These are phyloP conservation scores for Pseudachorutes palmiensis DNA, from an alignment of 1,140 invertebrate species.

Conservation along the genomic window DNA sequence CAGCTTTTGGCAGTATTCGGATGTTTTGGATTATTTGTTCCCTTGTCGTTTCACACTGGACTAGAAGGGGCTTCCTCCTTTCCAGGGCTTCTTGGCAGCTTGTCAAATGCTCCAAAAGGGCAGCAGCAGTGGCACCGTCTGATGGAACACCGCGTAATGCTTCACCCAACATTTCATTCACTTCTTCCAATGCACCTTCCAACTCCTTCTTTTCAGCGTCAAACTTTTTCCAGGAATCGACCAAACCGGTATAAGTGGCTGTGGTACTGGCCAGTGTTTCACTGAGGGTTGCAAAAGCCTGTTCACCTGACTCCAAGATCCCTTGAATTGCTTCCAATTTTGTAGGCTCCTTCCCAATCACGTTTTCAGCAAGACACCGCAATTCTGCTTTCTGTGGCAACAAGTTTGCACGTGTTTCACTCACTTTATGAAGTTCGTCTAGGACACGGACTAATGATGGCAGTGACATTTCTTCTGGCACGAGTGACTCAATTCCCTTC, in stretches of 20 bases:
- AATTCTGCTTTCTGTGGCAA: constrained; percentile 51
- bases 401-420: constrained; percentile 48
- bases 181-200: constrained; percentile 57
- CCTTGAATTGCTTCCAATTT: constrained; percentile 64
- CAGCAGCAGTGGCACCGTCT: constrained; percentile 55
- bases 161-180: constrained; percentile 52
- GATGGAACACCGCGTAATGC: constrained; percentile 50
- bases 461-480: constrained; percentile 39
- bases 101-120: constrained; percentile 61
- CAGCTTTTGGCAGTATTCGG: not conserved
- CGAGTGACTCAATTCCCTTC: constrained; percentile 34
- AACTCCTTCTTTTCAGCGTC: constrained; percentile 60
- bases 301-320: constrained; percentile 61
- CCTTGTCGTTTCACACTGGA: constrained; percentile 45
- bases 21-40: not conserved
- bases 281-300: constrained; percentile 68
- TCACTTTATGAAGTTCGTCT: constrained; percentile 39
- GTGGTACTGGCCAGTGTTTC: constrained; percentile 53
- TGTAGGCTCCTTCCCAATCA: not conserved
- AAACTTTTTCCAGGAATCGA: constrained; percentile 65
- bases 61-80: constrained; percentile 61
- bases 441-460: constrained; percentile 54
- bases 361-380: constrained; percentile 51
- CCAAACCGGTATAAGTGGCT: constrained; percentile 27
- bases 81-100: constrained; percentile 63